Base-by-base conservation (phyloP, 2,888 invertebrate genomes). In the Drosophila vallismaia region DNA sequence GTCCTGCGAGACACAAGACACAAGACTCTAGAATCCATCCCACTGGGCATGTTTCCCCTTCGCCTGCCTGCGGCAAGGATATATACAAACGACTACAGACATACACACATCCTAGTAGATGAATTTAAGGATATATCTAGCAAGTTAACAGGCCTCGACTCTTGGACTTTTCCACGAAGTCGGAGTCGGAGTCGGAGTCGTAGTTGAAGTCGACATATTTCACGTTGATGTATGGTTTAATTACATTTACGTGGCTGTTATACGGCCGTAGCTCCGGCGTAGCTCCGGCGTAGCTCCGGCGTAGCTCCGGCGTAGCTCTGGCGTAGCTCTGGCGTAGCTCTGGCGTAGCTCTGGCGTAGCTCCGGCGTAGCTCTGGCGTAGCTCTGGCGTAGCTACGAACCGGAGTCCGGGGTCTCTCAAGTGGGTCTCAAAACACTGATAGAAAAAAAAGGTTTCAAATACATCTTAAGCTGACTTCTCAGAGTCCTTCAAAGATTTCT, bases 191-290 rank as follows among this genome's bases (percentile, higher is more conserved):
- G 48, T 29, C 31, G 51, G 36, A 31, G 51, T 44, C 49, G 40
- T 19, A 40, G 52, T 45, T 71, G 58, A 53, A 70, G 83, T 84
- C 80, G 86, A 86, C 84, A 84, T 84, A 84, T 88, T 84, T 84
- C 86, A 84, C 84, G 84, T 88, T 84, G 84, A 84, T 84, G 86
- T 84, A 84, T 88, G 88, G 86, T 84, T 84, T 84, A 84, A 88
- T 84, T 84, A 84, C 88, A 84, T 84, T 86, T 84, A 78, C 84
- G 84, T 88, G 84, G 83, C 79, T 75, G 79, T 75, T 75, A 70
- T 81, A 77, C 72, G 78, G 68, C 54, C 48, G 46, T 45, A 29
- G 45, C 44, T 64, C 44, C 12, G 46, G 44, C 14, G n/a, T n/a
- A n/a, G n/a, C n/a, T n/a, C n/a, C n/a, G n/a, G n/a, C n/a, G n/a